These are phyloP conservation scores for Phylloscopus collybita DNA, from an alignment of 2,797 vertebrate species.

Conservation along the genomic window DNA sequence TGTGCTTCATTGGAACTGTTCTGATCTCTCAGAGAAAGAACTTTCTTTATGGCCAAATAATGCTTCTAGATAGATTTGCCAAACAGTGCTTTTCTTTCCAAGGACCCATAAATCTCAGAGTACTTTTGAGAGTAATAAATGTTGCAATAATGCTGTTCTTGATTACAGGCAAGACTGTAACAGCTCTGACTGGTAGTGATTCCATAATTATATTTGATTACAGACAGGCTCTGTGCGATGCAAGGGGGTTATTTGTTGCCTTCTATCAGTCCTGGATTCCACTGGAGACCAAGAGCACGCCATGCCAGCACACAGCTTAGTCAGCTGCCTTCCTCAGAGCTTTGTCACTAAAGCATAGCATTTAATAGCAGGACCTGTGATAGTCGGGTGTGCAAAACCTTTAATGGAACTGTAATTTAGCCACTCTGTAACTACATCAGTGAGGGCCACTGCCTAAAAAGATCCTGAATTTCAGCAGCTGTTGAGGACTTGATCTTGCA, in stretches of 20 bases:
- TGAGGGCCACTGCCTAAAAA: neutral
- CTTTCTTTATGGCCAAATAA: neutral
- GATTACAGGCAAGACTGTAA: conserved; percentile 22
- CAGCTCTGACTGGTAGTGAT: conserved; percentile 32
- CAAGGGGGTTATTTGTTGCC: conserved; percentile 25
- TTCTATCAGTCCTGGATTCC: neutral
- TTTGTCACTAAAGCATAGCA: neutral
- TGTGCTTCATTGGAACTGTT: neutral
- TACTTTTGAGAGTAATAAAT: conserved; percentile 24
- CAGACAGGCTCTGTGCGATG: neutral
- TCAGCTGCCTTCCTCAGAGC: conserved; percentile 12
- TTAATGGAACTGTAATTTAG: neutral
- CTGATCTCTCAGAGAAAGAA: neutral
- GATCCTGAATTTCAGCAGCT: neutral
- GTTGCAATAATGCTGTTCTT: conserved; percentile 35
- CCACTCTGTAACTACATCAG: neutral
- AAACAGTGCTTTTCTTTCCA: neutral
- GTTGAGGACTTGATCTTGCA: neutral
- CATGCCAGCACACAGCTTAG: neutral
- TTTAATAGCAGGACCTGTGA: neutral
- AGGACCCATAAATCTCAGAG: conserved; percentile 11
- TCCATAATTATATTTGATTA: conserved; percentile 49
- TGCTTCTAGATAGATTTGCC: neutral
- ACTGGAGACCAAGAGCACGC: neutral
- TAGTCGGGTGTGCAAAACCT: accelerated